These are phyloP conservation scores for Trachelipus rathkii DNA, from an alignment of 1,140 invertebrate genomes.

Conservation along the genomic window DNA sequence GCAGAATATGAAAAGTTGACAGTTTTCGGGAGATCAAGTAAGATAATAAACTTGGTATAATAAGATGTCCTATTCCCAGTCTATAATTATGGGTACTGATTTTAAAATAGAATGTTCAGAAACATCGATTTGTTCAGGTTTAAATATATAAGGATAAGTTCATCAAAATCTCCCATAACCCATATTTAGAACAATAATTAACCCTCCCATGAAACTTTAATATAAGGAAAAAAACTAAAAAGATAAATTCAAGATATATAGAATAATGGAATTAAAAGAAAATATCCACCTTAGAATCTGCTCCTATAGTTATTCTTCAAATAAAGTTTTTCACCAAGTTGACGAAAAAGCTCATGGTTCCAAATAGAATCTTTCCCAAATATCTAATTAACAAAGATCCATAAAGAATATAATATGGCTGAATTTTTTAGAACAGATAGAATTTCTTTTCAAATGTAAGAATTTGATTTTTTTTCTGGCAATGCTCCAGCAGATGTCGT, in stretches of 20 bases:
- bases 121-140: background rate
- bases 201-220: no score
- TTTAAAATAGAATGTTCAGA: background rate
- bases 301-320: background rate
- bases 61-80: conserved; percentile 20
- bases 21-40: background rate
- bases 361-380: conserved; percentile 6
- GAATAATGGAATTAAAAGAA: no score
- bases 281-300: background rate
- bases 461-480: background rate
- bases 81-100: conserved; percentile 4
- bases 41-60: conserved; percentile 8
- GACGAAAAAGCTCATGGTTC: conserved; percentile 24
- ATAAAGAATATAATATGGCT: background rate
- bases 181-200: background rate
- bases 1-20: background rate
- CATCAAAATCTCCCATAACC: conserved; percentile 16
- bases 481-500: background rate
- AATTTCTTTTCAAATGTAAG: background rate
- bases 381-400: conserved; percentile 8
- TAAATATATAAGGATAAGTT: background rate
- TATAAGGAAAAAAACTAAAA: no score
- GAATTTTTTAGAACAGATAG: conserved; percentile 10
- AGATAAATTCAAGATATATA: no score
- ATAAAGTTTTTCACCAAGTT: conserved; percentile 17